Percentiles rank a stretch among this genome's conserved stretches.
These are phyloP conservation scores for Acanthurus tractus DNA, from an alignment of 2,797 vertebrate genomes.

Conservation along the genomic window DNA sequence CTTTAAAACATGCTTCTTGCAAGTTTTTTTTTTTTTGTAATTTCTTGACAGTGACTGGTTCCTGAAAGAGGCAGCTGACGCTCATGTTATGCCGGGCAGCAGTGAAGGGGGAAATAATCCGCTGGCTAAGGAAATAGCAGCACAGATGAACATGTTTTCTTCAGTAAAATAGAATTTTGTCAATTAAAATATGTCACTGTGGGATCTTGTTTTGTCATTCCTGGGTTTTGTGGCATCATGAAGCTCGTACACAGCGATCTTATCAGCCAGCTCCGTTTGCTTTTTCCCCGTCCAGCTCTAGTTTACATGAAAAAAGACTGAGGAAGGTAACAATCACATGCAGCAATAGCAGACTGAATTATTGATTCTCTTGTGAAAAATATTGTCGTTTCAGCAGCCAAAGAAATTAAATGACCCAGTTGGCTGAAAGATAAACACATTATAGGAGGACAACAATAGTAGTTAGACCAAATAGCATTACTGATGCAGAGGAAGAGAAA, in stretches of 20 bases:
- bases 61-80: conserved; percentile 3
- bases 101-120: not conserved
- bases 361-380: conserved; percentile 31
- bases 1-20: conserved; percentile 52
- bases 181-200: conserved; percentile 11
- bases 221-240: not conserved
- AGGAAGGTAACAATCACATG: conserved; percentile 12
- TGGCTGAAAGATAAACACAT: conserved; percentile 5
- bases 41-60: conserved; percentile 27
- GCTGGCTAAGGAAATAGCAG: not conserved
- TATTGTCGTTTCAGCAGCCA: conserved; percentile 17
- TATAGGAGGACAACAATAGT: not conserved
- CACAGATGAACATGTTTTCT: not conserved
- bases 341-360: conserved; percentile 16
- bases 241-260: no score
- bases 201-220: not conserved
- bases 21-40: conserved; percentile 27
- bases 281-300: not conserved
- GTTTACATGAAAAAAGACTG: not conserved
- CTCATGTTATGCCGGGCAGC: conserved; percentile 4
- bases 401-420: conserved; percentile 22
- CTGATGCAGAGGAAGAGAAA: not conserved
- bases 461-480: not conserved
- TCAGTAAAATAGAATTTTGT: conserved; percentile 5
- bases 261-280: not conserved